Conservation (phyloP, 2,113 vertebrate species). For the Nothobranchius furzeri region DNA sequence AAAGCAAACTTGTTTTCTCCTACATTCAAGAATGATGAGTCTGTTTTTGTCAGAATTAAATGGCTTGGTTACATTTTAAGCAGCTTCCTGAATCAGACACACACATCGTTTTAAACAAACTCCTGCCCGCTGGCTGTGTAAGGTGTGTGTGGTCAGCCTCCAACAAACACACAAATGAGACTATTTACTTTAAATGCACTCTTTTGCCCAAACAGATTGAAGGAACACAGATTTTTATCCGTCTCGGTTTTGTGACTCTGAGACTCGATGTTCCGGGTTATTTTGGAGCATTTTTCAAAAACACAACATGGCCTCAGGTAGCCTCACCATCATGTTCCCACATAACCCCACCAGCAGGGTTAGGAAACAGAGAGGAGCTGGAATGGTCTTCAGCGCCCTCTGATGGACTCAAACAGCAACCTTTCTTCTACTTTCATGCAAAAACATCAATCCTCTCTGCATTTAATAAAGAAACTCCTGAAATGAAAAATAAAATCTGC, state of each 20-base stretch:
- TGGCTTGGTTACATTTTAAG: slow-evolving; percentile 47
- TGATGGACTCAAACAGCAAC: slow-evolving; percentile 4
- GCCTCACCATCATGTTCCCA: slow-evolving; percentile 54
- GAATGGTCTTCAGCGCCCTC: slow-evolving; percentile 51
- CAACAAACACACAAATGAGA: neutral
- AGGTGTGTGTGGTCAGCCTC: slow-evolving; percentile 14
- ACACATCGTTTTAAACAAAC: slow-evolving; percentile 22
- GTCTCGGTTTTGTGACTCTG: neutral
- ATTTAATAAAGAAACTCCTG: no score
- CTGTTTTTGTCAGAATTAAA: slow-evolving; percentile 23
- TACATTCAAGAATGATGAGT: slow-evolving; percentile 7
- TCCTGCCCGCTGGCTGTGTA: slow-evolving; percentile 47
- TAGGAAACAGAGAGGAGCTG: neutral
- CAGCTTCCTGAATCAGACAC: slow-evolving; percentile 51
- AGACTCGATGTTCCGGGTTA: slow-evolving; percentile 40
- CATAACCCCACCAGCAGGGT: slow-evolving; percentile 38
- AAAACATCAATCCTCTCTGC: neutral
- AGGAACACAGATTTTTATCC: no score
- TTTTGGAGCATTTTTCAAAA: no score
- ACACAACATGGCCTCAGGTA: slow-evolving; percentile 48
- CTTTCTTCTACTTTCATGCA: slow-evolving; percentile 4
- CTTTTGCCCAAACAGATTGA: neutral
- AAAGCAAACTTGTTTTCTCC: slow-evolving; percentile 5
- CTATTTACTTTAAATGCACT: neutral
- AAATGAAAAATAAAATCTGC: neutral